Evolutionary conservation across 2,888 invertebrate genomes (phyloP).

Genomic region (Camponotus fellah): DNA sequence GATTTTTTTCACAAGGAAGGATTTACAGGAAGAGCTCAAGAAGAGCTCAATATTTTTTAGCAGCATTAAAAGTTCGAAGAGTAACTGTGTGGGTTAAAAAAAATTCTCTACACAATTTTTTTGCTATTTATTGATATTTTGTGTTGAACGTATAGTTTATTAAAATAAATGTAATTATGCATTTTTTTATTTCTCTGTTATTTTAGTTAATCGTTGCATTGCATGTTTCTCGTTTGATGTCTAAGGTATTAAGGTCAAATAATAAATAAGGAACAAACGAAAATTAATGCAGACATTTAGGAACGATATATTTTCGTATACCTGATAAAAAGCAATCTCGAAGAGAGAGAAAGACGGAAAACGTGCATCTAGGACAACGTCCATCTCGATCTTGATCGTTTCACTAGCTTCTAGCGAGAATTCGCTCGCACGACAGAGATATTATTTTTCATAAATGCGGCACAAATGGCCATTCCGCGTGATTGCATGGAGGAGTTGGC

Average conservation of each 20-base stretch:
- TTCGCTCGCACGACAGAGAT: conserved; percentile 55
- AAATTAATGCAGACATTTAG: background rate
- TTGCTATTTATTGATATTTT: background rate
- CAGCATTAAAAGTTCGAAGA: background rate
- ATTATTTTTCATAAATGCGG: conserved; percentile 78
- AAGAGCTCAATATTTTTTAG: conserved; percentile 15
- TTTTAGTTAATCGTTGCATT: background rate
- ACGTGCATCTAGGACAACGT: conserved; percentile 7
- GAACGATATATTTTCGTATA: background rate
- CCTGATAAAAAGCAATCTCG: conserved; percentile 39
- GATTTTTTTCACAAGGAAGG: conserved; percentile 36
- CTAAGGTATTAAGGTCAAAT: background rate
- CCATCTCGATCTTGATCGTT: conserved; percentile 59
- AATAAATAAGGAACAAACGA: background rate
- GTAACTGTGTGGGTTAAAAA: background rate
- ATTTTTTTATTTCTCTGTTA: background rate
- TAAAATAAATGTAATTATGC: background rate
- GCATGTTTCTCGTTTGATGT: background rate
- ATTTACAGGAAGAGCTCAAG: background rate
- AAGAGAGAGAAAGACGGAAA: conserved; percentile 29
- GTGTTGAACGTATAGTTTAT: background rate
- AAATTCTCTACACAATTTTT: background rate
- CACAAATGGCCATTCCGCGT: conserved; percentile 75
- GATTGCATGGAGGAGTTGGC: conserved; percentile 78
- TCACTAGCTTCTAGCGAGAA: conserved; percentile 27